Evolutionary conservation across 2,113 vertebrate genomes (phyloP).

Genomic region (Ailuropoda melanoleuca): DNA sequence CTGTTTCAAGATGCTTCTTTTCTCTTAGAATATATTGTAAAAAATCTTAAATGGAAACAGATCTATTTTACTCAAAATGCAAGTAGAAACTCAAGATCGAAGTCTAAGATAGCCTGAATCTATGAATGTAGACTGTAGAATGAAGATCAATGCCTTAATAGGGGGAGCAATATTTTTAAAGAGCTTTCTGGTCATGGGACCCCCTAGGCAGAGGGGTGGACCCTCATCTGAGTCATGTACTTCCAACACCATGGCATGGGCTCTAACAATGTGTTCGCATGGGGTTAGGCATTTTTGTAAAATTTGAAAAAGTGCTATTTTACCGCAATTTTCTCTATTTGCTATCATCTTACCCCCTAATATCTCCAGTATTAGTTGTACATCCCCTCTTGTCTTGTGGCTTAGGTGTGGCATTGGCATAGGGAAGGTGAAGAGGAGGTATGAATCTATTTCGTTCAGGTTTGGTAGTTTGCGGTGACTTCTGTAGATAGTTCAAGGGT

Average conservation of each 20-base stretch:
- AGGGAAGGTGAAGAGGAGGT: neutral
- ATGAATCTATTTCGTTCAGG: neutral
- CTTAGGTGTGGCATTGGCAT: neutral
- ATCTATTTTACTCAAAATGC: neutral
- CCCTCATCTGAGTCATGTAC: neutral
- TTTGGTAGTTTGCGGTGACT: neutral
- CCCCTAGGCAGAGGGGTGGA: neutral
- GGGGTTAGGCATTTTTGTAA: neutral
- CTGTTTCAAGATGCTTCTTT: neutral
- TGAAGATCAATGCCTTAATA: too few relatives aligned
- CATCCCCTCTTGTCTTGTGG: neutral
- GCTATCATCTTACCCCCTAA: neutral
- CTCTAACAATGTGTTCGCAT: neutral
- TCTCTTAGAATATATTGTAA: neutral
- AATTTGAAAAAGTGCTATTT: neutral
- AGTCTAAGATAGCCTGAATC: neutral
- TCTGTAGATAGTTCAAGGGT: neutral
- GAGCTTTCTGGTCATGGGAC: neutral
- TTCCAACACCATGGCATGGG: neutral
- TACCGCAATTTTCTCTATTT: neutral
- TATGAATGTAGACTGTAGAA: neutral
- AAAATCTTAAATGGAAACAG: neutral
- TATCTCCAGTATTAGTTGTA: neutral
- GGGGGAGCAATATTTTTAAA: neutral
- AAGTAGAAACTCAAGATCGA: neutral